Conservation (phyloP, 2,797 vertebrate species). For the Sebastes jordani region DNA sequence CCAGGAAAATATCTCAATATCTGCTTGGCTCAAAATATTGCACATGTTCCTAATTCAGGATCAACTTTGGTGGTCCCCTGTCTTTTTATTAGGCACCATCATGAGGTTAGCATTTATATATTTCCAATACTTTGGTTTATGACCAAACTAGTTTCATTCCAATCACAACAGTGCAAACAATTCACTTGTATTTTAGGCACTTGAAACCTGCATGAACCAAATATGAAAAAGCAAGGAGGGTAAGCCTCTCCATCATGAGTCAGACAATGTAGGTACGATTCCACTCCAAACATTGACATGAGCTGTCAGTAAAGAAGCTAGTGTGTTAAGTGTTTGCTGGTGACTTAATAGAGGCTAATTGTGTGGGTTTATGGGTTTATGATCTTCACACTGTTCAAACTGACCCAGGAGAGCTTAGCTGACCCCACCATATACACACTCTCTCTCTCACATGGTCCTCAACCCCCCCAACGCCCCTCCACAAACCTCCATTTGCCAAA, state of each 20-base stretch:
- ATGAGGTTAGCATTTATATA: neutral
- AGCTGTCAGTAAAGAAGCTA: conserved; percentile 12
- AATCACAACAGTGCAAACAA: neutral
- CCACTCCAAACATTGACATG: conserved; percentile 1
- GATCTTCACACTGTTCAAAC: conserved; percentile 63
- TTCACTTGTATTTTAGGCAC: neutral
- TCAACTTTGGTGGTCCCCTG: neutral
- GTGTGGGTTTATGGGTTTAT: conserved; percentile 69
- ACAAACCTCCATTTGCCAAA: conserved; percentile 21
- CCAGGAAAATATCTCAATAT: neutral
- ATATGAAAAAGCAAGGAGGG: neutral
- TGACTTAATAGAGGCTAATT: conserved; percentile 62
- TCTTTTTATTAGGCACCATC: neutral
- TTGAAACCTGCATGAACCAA: neutral
- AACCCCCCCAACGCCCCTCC: neutral
- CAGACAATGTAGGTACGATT: neutral
- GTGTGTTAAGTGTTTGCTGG: conserved; percentile 59
- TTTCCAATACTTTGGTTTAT: neutral
- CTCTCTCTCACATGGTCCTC: neutral
- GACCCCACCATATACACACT: conserved; percentile 23
- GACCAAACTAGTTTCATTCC: neutral
- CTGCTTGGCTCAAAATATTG: neutral
- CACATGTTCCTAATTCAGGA: neutral
- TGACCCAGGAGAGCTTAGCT: conserved; percentile 49
- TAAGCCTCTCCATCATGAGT: neutral